Conservation (phyloP, 2,797 vertebrate genomes). For the Myiotriccus ornatus region DNA sequence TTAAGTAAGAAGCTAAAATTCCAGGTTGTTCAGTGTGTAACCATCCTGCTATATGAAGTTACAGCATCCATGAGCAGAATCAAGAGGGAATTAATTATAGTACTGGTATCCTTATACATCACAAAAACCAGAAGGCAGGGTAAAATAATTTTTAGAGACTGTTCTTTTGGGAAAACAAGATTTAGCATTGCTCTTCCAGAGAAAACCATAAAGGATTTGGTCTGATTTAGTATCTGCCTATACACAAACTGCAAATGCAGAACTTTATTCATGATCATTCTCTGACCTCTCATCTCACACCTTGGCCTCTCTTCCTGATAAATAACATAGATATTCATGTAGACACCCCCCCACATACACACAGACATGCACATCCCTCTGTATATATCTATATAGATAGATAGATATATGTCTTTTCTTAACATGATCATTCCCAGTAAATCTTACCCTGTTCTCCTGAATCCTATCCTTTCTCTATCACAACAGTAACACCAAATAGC, state of each 20-base stretch:
- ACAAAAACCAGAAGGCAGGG: not conserved
- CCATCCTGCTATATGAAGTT: not conserved
- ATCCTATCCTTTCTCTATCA: not conserved
- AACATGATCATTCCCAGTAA: not conserved
- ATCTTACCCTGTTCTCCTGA: not conserved
- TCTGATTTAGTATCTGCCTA: not conserved
- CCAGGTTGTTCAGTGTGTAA: not conserved
- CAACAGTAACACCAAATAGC: not conserved
- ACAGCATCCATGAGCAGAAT: not conserved
- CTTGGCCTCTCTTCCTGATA: not conserved
- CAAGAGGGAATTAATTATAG: not conserved
- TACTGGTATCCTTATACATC: not conserved
- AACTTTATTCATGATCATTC: not conserved
- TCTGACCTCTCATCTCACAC: not conserved
- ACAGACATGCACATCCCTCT: not conserved
- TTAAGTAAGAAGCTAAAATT: not conserved
- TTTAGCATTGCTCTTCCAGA: not conserved
- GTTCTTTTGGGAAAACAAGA: not conserved
- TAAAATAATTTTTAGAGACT: not conserved
- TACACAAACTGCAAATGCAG: not conserved
- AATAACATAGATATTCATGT: not conserved
- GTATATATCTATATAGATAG: fast-evolving
- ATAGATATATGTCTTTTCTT: not conserved
- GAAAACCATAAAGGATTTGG: not conserved
- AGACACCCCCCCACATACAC: not conserved